Evolutionary conservation across 2,113 vertebrate genomes (phyloP), one percentile per base, ranked within the genome.

Genomic region (Agapornis roseicollis): DNA sequence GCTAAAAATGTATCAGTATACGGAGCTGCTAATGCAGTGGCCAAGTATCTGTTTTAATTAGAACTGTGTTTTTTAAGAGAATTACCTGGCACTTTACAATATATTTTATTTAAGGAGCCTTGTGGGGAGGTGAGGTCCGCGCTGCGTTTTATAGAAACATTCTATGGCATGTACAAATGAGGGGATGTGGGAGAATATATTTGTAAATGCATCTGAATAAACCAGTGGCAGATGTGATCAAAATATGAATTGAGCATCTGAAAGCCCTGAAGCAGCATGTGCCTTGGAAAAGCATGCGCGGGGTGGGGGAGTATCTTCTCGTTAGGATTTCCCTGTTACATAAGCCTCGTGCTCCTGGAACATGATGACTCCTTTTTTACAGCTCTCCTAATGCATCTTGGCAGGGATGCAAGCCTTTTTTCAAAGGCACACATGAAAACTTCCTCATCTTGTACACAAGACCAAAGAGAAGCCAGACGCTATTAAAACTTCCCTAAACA

Each of bases 61-160:
- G 89, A 85, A 90, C 85, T 89, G 74, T 96, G 13, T 92, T 97
- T 95, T 97, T 96, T 24, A 89, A 89, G 92, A 85, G 10, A 73
- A 65, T 87, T 96, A 90, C 63, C 65, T 10, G n/a, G 96, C 97
- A 97, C 97, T 97, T 97, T 96, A 97, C 88, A 96, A 60, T 96
- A 94, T 46, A 89, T 96, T 96, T 97, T 96, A 95, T 97, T 97
- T 96, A 94, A 95, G 91, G 65, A 70, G 76, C 64, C 23, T 90
- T 74, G 80, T 58, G 71, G 68, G 71, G 69, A 91, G 85, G 69
- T 71, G 71, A 93, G 65, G 72, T 80, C 83, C 1, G 1, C 53
- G 31, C 89, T 71, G 86, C 79, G 33, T 94, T 91, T 95, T 96
- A 86, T 95, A 86, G 52, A 72, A 65, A n/a, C 5, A 8, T 89